A percentile compares a stretch with the other conserved stretches of the same genome.
Conservation (phyloP, 2,888 invertebrate genomes). For the Steinernema hermaphroditum region DNA sequence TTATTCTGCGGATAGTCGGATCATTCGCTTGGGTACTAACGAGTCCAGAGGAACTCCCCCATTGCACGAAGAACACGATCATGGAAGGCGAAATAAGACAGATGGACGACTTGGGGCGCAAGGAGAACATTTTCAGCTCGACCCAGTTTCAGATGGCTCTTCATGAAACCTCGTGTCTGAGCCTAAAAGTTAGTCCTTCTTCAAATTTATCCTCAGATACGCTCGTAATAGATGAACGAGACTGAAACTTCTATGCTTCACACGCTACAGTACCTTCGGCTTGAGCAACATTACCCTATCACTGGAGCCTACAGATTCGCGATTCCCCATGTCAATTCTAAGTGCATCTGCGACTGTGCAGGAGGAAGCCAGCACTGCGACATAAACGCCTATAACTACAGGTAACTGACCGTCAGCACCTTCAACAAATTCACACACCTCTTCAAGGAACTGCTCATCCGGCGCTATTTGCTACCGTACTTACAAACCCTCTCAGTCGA, state of each 20-base stretch:
- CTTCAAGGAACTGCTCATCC: slow-evolving; percentile 43
- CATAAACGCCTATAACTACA: slow-evolving; percentile 54
- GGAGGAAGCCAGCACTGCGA: slow-evolving; percentile 53
- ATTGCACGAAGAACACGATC: slow-evolving; percentile 41
- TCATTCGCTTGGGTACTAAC: background rate
- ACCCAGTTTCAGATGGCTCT: slow-evolving; percentile 46
- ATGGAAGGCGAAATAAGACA: slow-evolving; percentile 34
- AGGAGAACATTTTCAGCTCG: slow-evolving; percentile 34
- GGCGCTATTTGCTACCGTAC: slow-evolving; percentile 57
- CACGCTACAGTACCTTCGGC: slow-evolving; percentile 42
- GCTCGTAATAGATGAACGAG: slow-evolving; percentile 1
- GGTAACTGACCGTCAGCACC: slow-evolving; percentile 34
- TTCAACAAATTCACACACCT: background rate
- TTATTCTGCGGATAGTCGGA: background rate
- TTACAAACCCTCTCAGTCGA: slow-evolving; percentile 49
- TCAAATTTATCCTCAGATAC: no score
- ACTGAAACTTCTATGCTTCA: slow-evolving; percentile 43
- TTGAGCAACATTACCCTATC: slow-evolving; percentile 59
- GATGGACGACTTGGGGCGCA: slow-evolving; percentile 23
- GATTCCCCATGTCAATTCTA: slow-evolving; percentile 38
- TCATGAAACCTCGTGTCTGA: slow-evolving; percentile 51
- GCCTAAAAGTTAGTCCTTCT: slow-evolving; percentile 33
- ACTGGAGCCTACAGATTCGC: slow-evolving; percentile 47
- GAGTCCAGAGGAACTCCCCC: slow-evolving; percentile 32
- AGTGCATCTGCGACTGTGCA: slow-evolving; percentile 48